These are phyloP conservation scores for Gymnogyps californianus DNA, from an alignment of 2,113 vertebrate genomes.

Conservation along the genomic window DNA sequence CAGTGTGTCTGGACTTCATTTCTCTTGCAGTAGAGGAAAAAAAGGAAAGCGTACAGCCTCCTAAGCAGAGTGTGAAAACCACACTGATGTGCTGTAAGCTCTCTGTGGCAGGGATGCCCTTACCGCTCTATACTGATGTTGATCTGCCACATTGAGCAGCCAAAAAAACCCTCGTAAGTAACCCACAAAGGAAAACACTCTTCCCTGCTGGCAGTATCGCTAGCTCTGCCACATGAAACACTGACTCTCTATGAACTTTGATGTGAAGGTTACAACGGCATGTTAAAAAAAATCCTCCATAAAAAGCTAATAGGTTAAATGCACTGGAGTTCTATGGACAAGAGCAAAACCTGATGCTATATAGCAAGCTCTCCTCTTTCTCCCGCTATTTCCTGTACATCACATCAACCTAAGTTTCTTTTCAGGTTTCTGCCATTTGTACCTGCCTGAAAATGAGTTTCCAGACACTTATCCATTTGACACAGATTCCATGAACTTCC, in stretches of 20 bases:
- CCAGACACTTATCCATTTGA: slow-evolving; percentile 75
- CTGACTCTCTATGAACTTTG: neutral
- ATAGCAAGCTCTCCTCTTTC: neutral
- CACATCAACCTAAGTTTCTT: neutral
- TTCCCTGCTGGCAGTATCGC: neutral
- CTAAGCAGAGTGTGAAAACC: neutral
- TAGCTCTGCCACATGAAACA: neutral
- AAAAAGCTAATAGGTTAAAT: neutral
- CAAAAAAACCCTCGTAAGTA: fast-evolving
- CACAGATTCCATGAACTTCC: slow-evolving; percentile 77
- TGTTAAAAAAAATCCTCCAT: neutral
- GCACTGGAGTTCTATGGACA: fast-evolving
- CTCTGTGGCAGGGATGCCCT: neutral
- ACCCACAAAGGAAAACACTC: neutral
- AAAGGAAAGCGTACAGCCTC: neutral
- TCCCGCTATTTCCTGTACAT: fast-evolving
- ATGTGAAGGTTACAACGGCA: neutral
- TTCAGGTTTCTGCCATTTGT: slow-evolving; percentile 80
- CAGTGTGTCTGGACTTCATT: neutral
- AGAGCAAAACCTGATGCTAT: neutral
- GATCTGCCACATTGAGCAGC: neutral
- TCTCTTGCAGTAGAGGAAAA: neutral
- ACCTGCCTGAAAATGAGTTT: slow-evolving; percentile 75
- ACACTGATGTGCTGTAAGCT: neutral
- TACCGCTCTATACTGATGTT: neutral